Conservation (phyloP, 2,113 vertebrate genomes). For the Ranitomeya imitator region DNA sequence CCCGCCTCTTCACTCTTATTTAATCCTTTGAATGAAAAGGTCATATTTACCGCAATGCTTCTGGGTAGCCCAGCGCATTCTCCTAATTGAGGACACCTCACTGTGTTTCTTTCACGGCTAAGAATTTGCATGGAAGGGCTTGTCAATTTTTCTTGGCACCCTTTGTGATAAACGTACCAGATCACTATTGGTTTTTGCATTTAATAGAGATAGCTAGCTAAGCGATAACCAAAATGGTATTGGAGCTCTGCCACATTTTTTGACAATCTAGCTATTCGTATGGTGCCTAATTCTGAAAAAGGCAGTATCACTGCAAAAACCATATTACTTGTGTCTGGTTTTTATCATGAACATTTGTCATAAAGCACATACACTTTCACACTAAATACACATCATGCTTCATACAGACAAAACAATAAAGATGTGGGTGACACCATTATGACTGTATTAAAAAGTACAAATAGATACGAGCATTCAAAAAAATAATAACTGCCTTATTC, state of each 20-base stretch:
- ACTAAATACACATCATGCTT: too few species aligned
- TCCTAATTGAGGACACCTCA: constrained; percentile 30
- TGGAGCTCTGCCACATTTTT: not conserved
- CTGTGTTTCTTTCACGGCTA: constrained; percentile 14
- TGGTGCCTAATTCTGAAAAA: not conserved
- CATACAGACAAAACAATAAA: too few species aligned
- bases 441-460: too few species aligned
- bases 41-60: not conserved
- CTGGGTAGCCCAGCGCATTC: constrained; percentile 12
- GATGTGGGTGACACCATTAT: too few species aligned
- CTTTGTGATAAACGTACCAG: constrained; percentile 16
- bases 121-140: not conserved
- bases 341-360: not conserved
- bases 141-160: constrained; percentile 8
- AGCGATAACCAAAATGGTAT: not conserved
- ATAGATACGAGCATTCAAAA: too few species aligned
- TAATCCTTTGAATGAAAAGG: not conserved
- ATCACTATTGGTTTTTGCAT: constrained; percentile 4
- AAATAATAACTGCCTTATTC: too few species aligned
- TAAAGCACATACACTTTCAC: too few species aligned
- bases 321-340: not conserved
- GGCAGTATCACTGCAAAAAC: not conserved
- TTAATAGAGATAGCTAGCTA: constrained; percentile 19
- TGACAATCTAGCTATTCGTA: not conserved
- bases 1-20: not conserved